Base-by-base conservation (phyloP, 1,140 invertebrate species). In the Scaptodrosophila lebanonensis region DNA sequence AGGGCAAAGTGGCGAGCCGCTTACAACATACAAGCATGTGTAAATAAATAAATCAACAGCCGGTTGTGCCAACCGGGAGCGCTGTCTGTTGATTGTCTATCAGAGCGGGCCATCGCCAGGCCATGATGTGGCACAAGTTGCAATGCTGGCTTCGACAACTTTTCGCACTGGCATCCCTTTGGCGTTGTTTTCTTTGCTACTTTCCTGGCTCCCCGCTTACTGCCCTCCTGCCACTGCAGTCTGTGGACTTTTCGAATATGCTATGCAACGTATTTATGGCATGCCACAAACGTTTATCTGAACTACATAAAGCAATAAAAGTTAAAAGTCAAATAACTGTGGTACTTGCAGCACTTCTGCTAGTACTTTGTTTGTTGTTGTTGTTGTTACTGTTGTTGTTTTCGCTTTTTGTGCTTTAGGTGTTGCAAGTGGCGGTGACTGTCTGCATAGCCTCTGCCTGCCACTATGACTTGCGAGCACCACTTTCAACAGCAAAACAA, bases 231-330 rank as follows among this genome's bases (percentile, higher is more conserved):
- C n/a, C n/a, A n/a, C n/a, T n/a, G n/a, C n/a, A 4, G 22, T 25
- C 22, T 25, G 8, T 4, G 8, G 22, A 8, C 3, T 25, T 25
- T 8, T 25, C 22, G 22, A 25, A 25, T 25, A 25, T 25, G 43
- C 42, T 29, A 53, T 65, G 68, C 63, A 65, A 59, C 75, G 77
- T 79, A 79, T 79, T 79, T 79, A 79, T 73, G 73, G 73, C 60
- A 82, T 82, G 73, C 73, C 73, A 77, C 73, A 82, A 79, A 79
- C 73, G 73, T 79, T 79, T 79, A 79, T 79, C 73, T 79, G 73
- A 79, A 79, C 73, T 73, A 79, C 73, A 79, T 79, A 79, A 79
- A 79, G 73, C 73, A 79, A 79, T 79, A 79, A 79, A 79, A 79
- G 73, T 79, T 79, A 82, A 79, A 79, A 79, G 73, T 79, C 73